Evolutionary conservation across 2,888 invertebrate species (phyloP), one percentile per base, ranked within the genome.

Genomic region (Stenichneumon culpator): DNA sequence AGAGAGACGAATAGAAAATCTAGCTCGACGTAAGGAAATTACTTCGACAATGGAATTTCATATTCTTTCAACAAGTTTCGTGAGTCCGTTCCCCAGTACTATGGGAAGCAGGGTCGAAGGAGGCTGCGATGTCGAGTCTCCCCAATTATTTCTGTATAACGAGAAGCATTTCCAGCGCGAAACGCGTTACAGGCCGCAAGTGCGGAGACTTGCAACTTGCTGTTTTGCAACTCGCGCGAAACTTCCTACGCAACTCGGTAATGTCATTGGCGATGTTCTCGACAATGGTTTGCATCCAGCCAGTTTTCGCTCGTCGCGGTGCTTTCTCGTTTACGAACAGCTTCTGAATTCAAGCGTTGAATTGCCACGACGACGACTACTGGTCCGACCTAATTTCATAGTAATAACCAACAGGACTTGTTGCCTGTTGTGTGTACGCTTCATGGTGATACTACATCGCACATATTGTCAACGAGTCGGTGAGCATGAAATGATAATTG

Each of bases 141-240:
- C 39, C 69, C 74, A 84, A 84, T 84, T 82, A 84, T 79, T 73
- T 74, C 52, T 16, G 52, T 69, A 47, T 79, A 79, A 84, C 78
- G 70, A 70, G 57, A 65, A 70, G 70, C 74, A 74, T 82, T 84
- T 78, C 50, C 52, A 57, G 50, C 32, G 28, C 32, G 50, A 73
- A 63, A 72, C 67, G 57, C 54, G 36, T 67, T 57, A 78, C 52
- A 28, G 54, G 28, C 57, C 39, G 63, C 79, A 57, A 72, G 69
- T 36, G 68, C 36, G 50, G 67, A 39, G 67, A 16, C 77, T 78
- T 78, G 78, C 54, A 52, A 39, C 77, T 81, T 69, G 63, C 72
- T 60, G 67, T 80, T 80, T 79, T 83, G 73, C 50, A 82, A 75
- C 83, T 83, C 65, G 39, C 68, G 68, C 25, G 25, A 25, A 78